phyloP scores from a whole-genome alignment of 2,888 invertebrate species.

The Epistrophe eligans region DNA sequence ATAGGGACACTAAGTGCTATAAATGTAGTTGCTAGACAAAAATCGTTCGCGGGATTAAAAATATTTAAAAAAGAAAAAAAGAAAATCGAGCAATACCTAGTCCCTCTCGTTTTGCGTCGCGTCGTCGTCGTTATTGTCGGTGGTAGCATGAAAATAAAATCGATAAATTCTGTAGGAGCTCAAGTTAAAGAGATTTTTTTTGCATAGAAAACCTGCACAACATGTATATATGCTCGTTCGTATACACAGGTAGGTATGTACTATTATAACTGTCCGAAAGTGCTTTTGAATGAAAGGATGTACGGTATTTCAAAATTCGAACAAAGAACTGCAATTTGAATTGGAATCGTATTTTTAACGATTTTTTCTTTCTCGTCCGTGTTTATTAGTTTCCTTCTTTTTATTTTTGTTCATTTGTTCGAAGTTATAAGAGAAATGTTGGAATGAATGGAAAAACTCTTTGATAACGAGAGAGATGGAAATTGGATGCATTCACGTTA shows the following conservation, averaged over 20 bases:
- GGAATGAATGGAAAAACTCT: constrained; percentile 43
- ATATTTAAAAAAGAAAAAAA: not conserved
- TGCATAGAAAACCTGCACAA: not conserved
- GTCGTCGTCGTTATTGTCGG: not conserved
- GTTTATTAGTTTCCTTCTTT: constrained; percentile 38
- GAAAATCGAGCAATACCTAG: not conserved
- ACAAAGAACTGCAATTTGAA: constrained; percentile 66
- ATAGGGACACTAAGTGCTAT: not conserved
- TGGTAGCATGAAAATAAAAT: constrained; percentile 36
- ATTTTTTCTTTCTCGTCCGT: constrained; percentile 41
- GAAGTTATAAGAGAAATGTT: constrained; percentile 23
- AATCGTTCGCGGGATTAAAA: not conserved
- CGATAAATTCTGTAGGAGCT: constrained; percentile 38
- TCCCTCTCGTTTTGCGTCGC: not conserved
- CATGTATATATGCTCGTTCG: not conserved
- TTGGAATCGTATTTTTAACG: constrained; percentile 57
- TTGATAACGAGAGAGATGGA: constrained; percentile 37
- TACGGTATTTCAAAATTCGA: constrained; percentile 43
- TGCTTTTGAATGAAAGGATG: constrained; percentile 53
- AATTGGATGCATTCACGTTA: constrained; percentile 57
- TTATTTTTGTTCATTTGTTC: constrained; percentile 9
- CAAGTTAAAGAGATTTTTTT: not conserved
- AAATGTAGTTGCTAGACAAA: not conserved
- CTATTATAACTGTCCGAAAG: constrained; percentile 48
- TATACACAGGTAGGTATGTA: too few relatives aligned